Evolutionary conservation across 53 echinoderm and acorn worm genomes (phyloP).

Genomic region (Paelopatides confundens): DNA sequence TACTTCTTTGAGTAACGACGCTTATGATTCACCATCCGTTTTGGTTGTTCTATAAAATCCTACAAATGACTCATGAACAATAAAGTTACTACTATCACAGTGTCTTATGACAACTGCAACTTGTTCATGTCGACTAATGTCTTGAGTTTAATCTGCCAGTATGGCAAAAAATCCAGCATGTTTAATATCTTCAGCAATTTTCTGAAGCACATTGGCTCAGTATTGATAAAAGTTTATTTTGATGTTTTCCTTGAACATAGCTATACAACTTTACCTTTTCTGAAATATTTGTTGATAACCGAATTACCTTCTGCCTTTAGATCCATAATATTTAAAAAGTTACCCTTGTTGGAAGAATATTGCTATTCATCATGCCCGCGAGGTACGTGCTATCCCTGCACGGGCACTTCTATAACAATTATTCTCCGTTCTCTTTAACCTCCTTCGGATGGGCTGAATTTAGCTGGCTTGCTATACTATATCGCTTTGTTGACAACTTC

Average conservation of each 20-base stretch:
- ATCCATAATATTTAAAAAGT: background rate
- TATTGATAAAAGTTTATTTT: conserved; percentile 38
- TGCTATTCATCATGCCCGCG: conserved; percentile 37
- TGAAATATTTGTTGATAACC: conserved; percentile 21
- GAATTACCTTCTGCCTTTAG: background rate
- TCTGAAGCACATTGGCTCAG: conserved; percentile 36
- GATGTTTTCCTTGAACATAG: conserved; percentile 35
- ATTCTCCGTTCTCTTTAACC: conserved; percentile 21
- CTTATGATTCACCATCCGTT: conserved; percentile 27
- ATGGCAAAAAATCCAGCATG: conserved; percentile 24
- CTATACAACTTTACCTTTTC: background rate
- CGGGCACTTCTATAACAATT: conserved; percentile 14
- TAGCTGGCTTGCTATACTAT: conserved; percentile 37
- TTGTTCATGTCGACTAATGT: conserved; percentile 26
- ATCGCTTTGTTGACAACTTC: conserved; percentile 1
- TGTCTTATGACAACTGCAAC: conserved; percentile 33
- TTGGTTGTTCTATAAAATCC: conserved; percentile 15
- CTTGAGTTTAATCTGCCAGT: conserved; percentile 43
- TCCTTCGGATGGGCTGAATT: conserved; percentile 6
- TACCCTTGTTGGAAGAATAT: conserved; percentile 33
- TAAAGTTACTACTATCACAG: conserved; percentile 38
- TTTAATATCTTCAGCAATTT: conserved; percentile 9
- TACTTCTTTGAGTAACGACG: background rate
- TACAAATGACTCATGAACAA: conserved; percentile 46
- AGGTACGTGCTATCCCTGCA: conserved; percentile 16